Conservation (phyloP, 2,113 vertebrate genomes). For the Myanophis thanlyinensis region DNA sequence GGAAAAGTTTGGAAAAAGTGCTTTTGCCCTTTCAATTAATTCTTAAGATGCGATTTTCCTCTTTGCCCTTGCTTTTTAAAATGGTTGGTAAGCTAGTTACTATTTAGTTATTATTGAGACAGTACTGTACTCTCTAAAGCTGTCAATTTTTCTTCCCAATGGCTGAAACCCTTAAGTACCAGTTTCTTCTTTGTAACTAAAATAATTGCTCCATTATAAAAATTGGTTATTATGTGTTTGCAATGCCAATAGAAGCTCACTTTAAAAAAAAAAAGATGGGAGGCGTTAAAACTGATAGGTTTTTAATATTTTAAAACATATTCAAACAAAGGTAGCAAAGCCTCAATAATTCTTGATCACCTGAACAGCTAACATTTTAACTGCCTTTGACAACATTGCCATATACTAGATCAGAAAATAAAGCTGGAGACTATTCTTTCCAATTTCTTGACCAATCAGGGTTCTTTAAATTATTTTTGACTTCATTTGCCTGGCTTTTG, state of each 20-base stretch:
- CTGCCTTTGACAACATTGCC: not conserved
- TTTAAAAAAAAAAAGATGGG: not conserved
- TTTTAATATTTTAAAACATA: not conserved
- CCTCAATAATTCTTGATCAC: not conserved
- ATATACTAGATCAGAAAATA: not conserved
- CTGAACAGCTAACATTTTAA: not conserved
- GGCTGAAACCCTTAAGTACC: not conserved
- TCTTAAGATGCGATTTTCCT: not conserved
- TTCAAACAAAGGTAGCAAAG: not conserved
- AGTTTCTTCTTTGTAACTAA: not conserved
- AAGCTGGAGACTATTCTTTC: not conserved
- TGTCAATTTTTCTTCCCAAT: not conserved
- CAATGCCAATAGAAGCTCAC: not conserved
- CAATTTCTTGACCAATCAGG: not conserved
- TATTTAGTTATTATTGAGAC: not conserved
- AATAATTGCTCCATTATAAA: not conserved
- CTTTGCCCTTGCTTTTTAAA: not conserved
- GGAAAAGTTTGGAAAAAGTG: not conserved
- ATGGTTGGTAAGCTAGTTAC: not conserved
- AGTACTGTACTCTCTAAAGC: not conserved
- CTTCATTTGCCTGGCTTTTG: conserved; percentile 38
- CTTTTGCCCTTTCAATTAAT: not conserved
- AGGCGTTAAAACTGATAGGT: not conserved
- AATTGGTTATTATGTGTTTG: not conserved
- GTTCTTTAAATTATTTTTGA: conserved; percentile 30